Evolutionary conservation across 64 coral and sea anemone genomes (phyloP).

Genomic region (Dendronephthya gigantea): DNA sequence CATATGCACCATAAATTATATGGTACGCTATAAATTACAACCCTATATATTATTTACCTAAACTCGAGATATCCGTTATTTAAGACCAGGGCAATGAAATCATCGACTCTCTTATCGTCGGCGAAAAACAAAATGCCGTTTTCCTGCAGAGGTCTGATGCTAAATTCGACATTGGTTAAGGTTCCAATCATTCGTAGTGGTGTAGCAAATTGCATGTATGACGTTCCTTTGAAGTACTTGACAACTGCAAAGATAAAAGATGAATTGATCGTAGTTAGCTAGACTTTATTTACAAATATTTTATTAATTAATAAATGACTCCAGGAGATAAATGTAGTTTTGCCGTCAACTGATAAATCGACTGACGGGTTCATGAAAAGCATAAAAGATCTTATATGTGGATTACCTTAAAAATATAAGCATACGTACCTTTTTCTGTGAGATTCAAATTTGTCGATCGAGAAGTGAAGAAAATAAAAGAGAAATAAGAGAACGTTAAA

Average conservation of each 20-base stretch:
- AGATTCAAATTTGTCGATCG: background rate
- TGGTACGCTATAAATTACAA: too few species aligned
- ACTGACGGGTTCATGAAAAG: too few species aligned
- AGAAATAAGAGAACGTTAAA: background rate
- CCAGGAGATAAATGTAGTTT: too few species aligned
- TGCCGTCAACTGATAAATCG: too few species aligned
- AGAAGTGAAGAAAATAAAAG: background rate
- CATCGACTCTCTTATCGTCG: background rate
- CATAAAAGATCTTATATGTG: too few species aligned
- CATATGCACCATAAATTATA: too few species aligned
- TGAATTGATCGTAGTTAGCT: background rate
- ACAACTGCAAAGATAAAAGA: background rate
- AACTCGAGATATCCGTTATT: background rate
- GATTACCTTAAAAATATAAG: too few species aligned
- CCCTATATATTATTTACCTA: background rate
- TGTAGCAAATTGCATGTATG: background rate
- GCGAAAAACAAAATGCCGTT: background rate
- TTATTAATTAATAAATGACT: too few species aligned
- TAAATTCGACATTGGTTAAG: background rate
- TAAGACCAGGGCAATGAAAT: background rate
- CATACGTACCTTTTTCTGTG: too few species aligned
- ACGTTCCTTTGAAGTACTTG: background rate
- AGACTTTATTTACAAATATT: too few species aligned
- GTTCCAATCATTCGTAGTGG: constrained; percentile 3
- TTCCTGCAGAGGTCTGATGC: background rate